phyloP scores from a whole-genome alignment of 2,888 invertebrate genomes.

The Alentia gelatinosa region DNA sequence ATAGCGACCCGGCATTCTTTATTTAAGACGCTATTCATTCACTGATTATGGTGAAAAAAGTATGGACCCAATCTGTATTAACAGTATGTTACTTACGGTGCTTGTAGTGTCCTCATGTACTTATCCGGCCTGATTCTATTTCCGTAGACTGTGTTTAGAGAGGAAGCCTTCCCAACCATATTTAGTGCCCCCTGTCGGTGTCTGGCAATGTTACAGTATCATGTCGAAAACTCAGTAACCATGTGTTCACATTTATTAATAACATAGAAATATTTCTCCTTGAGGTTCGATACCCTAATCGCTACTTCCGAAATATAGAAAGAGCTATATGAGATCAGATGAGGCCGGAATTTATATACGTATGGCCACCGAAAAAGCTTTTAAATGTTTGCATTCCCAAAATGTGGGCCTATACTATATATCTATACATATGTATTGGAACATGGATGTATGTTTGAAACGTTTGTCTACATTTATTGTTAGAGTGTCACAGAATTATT shows the following conservation, averaged over 20 bases:
- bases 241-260: neutral
- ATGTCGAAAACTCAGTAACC: too few relatives aligned
- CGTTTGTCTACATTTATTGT: neutral
- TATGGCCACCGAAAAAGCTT: too few relatives aligned
- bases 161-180: neutral
- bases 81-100: neutral
- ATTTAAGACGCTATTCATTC: too few relatives aligned
- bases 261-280: neutral
- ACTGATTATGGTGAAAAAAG: neutral
- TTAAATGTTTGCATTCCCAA: too few relatives aligned
- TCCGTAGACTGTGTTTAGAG: neutral
- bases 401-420: too few relatives aligned
- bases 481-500: constrained; percentile 1
- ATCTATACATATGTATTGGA: too few relatives aligned
- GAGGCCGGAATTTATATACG: too few relatives aligned
- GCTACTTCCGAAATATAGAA: neutral
- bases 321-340: neutral
- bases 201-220: neutral
- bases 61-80: neutral
- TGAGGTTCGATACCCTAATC: neutral
- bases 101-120: neutral
- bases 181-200: neutral
- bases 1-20: too few relatives aligned
- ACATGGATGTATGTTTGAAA: neutral
- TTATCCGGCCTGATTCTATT: neutral